These are phyloP conservation scores for Scaptomyza flava DNA, from an alignment of 2,888 invertebrate species.

Conservation along the genomic window DNA sequence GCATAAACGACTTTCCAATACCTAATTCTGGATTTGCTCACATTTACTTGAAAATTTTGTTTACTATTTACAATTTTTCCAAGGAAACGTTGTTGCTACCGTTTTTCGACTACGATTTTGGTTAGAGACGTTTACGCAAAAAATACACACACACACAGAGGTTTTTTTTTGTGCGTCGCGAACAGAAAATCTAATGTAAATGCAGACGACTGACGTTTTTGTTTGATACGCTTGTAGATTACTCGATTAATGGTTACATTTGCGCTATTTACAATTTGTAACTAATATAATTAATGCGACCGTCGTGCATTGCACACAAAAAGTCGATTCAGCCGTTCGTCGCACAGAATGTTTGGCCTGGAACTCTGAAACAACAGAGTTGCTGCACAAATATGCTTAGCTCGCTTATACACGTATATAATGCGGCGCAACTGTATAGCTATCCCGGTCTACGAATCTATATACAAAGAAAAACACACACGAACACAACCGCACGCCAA, in stretches of 20 bases:
- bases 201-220: conserved; percentile 32
- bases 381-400: conserved; percentile 52
- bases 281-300: conserved; percentile 71
- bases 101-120: conserved; percentile 57
- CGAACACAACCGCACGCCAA: conserved; percentile 51
- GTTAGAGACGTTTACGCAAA: conserved; percentile 69
- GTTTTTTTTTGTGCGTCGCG: conserved; percentile 35
- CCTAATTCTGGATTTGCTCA: conserved; percentile 20
- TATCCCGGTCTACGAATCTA: conserved; percentile 64
- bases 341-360: conserved; percentile 71
- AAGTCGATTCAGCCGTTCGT: conserved; percentile 77
- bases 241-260: conserved; percentile 18
- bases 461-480: conserved; percentile 81
- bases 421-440: conserved; percentile 28
- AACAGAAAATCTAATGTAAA: conserved; percentile 17
- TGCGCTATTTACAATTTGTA: conserved; percentile 57
- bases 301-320: conserved; percentile 73
- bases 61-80: conserved; percentile 80
- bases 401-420: conserved; percentile 53
- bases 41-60: conserved; percentile 73
- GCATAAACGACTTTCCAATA: conserved; percentile 26
- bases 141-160: conserved; percentile 41
- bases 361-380: conserved; percentile 75
- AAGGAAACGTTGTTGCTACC: conserved; percentile 78
- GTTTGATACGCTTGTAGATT: conserved; percentile 12